Evolutionary conservation across 1,140 invertebrate species (phyloP), one percentile per base, ranked within the genome.

Genomic region (Chironomus striatipennis): DNA sequence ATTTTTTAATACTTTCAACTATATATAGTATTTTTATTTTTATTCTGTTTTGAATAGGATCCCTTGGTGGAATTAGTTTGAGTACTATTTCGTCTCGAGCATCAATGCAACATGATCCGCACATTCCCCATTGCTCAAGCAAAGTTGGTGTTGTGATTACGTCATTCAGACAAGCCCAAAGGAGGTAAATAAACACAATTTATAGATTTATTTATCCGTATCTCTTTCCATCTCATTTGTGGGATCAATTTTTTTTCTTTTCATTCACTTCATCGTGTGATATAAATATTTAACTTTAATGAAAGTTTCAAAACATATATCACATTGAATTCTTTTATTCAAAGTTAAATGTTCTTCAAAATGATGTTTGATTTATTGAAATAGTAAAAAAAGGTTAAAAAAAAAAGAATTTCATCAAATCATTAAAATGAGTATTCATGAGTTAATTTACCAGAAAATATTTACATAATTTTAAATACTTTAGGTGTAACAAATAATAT

Each of bases 101-200:
- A 6, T 87, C 84, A 73, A 86, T 88, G 77, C 88, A 89, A 77
- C 85, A 87, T 77, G 85, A 89, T 77, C 80, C 85, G 74, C 47
- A 57, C 4, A 73, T 76, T 78, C 87, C 83, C 72, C 87, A 85
- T 79, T 85, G 83, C 79, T 87, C 85, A 64, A 90, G 86, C 79
- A 93, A 90, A 85, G 93, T 88, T 15, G 95, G 95, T 4, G 94
- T 96, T 8, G 94, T 97, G 10, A 94, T 97, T n/a, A 97, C 94
- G 0, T 96, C 93, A 34, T 95, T 93, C 78, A 84, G 95, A 67
- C 91, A 94, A 79, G 95, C 94, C 2, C 92, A 95, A 78, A 83
- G 95, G 83, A 92, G 94, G 92, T 95, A 85, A 82, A 79, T 57
- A 57, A 15, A 57, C 10, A 57, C 12, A 10, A 57, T n/a, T 57